Base-by-base conservation (phyloP, 2,113 vertebrate species). In the Coptodon rendalli region DNA sequence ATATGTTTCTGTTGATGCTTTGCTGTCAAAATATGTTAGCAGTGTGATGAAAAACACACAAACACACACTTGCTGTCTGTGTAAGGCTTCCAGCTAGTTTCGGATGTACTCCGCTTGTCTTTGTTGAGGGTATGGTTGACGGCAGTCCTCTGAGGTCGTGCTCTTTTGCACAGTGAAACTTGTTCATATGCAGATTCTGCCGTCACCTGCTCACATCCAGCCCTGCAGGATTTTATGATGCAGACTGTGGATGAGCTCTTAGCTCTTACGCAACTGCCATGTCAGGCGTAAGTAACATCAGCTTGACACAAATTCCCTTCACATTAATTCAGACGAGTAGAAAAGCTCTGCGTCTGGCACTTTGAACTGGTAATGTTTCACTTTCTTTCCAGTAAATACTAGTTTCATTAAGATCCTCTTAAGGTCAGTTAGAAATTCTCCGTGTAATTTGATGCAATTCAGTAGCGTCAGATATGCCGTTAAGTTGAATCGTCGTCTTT, bases 191-290 rank as follows among this genome's bases (percentile, higher is more conserved):
- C 78, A 90, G 71, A 89, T 82, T 86, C 48, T 66, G 4, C 81
- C 66, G 53, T 91, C 84, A 48, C 80, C 50, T 16, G 6, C 84
- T 92, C 59, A 89, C 85, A 52, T 80, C 61, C 73, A 83, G 3
- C 87, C 87, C 82, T 57, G 81, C 34, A 43, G 87, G 92, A 87
- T 87, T 90, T 91, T 89, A 82, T 12, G 66, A 57, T 63, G 52
- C 85, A 83, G 56, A 63, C 68, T 83, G 71, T 29, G 43, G 57
- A 6, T 6, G 63, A 54, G 90, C 87, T 87, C 83, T 87, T 61
- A 83, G 73, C 66, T 83, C 56, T 95, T 95, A 94, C 1, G 38
- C 86, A 94, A 93, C 84, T n/a, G 27, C 79, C 54, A 19, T 85
- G 81, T 91, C 79, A 89, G 80, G 86, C 88, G 79, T 81, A 73